phyloP scores from a whole-genome alignment of 64 coral and sea anemone species.

The Pocillopora damicornis region DNA sequence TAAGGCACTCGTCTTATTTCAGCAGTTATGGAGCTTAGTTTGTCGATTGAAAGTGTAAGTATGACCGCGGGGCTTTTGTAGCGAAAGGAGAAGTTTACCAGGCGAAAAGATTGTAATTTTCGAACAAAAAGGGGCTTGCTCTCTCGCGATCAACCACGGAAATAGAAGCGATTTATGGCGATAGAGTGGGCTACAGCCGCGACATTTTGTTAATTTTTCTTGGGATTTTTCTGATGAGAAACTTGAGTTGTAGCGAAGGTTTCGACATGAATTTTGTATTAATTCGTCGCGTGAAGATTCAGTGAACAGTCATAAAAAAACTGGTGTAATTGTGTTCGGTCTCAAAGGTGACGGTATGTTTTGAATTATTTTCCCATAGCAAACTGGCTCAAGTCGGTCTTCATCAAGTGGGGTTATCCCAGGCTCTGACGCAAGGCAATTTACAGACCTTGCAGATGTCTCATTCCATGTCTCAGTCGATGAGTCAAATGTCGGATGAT shows the following conservation, averaged over 20 bases:
- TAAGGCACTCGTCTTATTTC: conserved; percentile 69
- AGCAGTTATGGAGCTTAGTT: conserved; percentile 64
- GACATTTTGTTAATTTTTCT: not conserved
- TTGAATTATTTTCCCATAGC: conserved; percentile 45
- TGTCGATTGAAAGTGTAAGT: conserved; percentile 65
- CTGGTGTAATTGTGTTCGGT: conserved; percentile 15
- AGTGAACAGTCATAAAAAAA: conserved; percentile 16
- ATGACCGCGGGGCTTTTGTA: conserved; percentile 48
- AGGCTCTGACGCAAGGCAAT: conserved; percentile 63
- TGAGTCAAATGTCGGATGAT: conserved; percentile 68
- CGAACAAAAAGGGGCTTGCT: conserved; percentile 12
- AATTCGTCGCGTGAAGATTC: conserved; percentile 43
- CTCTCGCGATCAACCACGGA: not conserved
- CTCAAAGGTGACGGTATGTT: conserved; percentile 20
- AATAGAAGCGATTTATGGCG: not conserved
- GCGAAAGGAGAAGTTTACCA: conserved; percentile 33
- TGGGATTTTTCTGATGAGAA: not conserved
- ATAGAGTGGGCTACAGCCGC: not conserved
- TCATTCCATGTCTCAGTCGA: conserved; percentile 30
- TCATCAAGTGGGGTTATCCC: conserved; percentile 86
- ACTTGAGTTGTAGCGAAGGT: not conserved
- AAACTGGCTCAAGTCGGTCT: conserved; percentile 90
- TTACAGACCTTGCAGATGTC: conserved; percentile 56
- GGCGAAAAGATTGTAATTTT: conserved; percentile 50
- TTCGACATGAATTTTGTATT: conserved; percentile 35